Percentiles rank a stretch among this genome's conserved stretches.
Evolutionary conservation across 2,113 vertebrate species (phyloP).

Genomic region (Elachura formosa): DNA sequence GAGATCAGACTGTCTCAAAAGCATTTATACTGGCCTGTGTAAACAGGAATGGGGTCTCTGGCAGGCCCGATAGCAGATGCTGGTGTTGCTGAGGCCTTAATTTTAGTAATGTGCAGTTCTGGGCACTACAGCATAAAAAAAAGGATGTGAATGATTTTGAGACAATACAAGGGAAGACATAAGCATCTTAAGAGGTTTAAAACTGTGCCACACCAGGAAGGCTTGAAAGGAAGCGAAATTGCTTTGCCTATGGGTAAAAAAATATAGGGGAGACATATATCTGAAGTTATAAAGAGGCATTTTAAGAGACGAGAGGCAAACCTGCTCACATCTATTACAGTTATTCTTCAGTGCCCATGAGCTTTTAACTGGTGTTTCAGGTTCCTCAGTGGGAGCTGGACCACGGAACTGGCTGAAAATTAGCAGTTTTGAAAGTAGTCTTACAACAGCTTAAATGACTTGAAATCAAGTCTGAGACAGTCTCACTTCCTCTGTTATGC

Average conservation of each 20-base stretch:
- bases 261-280: not conserved
- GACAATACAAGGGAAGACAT: not conserved
- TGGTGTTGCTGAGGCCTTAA: rapidly evolving
- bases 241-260: not conserved
- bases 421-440: not conserved
- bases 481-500: not conserved
- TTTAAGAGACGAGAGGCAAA: not conserved
- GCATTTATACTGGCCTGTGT: not conserved
- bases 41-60: not conserved
- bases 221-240: not conserved
- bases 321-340: not conserved
- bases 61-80: not conserved
- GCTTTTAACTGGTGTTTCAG: not conserved
- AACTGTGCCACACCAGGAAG: not conserved
- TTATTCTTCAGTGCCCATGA: not conserved
- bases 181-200: not conserved
- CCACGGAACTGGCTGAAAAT: not conserved
- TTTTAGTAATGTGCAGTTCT: not conserved
- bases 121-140: not conserved
- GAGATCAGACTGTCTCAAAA: not conserved
- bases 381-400: not conserved
- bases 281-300: not conserved
- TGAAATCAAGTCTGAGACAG: not conserved
- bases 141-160: not conserved
- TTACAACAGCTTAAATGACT: not conserved